phyloP scores from a whole-genome alignment of 2,888 invertebrate species.

The Caenorhabditis sp. region DNA sequence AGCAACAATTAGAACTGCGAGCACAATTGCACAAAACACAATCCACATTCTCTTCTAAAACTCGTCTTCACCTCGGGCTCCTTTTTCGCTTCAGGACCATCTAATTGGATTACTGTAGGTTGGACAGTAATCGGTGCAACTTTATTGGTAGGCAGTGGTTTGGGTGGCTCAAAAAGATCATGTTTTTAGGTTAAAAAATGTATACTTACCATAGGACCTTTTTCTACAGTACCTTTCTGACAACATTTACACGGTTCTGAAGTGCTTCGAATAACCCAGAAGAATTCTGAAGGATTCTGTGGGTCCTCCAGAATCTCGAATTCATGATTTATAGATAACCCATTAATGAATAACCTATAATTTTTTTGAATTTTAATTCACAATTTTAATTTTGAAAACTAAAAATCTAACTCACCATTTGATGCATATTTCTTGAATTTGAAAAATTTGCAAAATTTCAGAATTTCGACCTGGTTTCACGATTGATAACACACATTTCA shows the following conservation, averaged over 20 bases:
- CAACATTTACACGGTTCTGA: conserved; percentile 45
- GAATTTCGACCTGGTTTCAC: conserved; percentile 38
- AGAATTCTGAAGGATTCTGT: conserved; percentile 13
- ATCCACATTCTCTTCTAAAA: conserved; percentile 3
- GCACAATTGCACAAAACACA: neutral
- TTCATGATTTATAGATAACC: conserved; percentile 49
- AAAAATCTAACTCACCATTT: conserved; percentile 35
- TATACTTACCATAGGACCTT: no score
- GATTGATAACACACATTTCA: conserved; percentile 35
- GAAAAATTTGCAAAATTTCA: conserved; percentile 24
- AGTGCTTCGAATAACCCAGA: conserved; percentile 40
- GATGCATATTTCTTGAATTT: conserved; percentile 47
- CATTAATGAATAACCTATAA: conserved; percentile 52
- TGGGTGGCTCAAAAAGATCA: neutral
- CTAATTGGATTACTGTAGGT: conserved; percentile 16
- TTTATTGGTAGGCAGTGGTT: conserved; percentile 8
- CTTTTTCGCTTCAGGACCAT: neutral
- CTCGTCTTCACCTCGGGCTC: neutral
- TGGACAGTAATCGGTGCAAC: conserved; percentile 29
- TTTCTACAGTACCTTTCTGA: conserved; percentile 24
- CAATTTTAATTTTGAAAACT: neutral
- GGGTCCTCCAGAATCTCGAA: conserved; percentile 48
- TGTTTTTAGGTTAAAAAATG: neutral
- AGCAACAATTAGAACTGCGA: neutral
- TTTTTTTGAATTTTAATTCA: neutral